Conservation (phyloP, 1,140 invertebrate species). For the Apis laboriosa region DNA sequence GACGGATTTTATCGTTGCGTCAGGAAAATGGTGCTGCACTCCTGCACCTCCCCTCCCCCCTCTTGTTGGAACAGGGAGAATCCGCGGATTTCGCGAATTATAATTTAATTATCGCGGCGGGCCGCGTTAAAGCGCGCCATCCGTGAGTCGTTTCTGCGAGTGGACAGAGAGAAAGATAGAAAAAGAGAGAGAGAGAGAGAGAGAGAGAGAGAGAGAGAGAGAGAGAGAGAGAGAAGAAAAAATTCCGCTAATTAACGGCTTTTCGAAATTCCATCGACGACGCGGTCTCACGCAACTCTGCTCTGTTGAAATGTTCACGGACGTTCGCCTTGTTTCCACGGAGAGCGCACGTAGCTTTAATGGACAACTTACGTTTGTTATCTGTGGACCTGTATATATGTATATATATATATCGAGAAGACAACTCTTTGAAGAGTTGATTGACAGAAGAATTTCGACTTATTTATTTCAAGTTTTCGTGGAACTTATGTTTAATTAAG, state of each 20-base stretch:
- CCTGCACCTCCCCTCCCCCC: background rate
- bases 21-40: conserved; percentile 26
- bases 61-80: background rate
- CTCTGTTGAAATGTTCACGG: conserved; percentile 2
- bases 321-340: background rate
- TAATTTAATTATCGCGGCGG: conserved; percentile 37
- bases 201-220: background rate
- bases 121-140: background rate
- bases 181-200: no score
- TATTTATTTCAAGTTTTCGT: no score
- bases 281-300: conserved; percentile 7
- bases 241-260: conserved; percentile 28
- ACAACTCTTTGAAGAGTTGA: no score
- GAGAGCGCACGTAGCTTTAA: background rate
- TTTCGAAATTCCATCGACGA: conserved; percentile 36
- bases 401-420: no score
- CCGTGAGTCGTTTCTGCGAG: background rate
- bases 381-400: background rate
- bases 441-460: no score
- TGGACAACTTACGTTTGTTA: background rate
- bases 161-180: background rate
- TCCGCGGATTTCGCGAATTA: conserved; percentile 38
- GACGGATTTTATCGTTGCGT: conserved; percentile 22
- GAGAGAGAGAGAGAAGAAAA: background rate
- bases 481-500: no score